These are phyloP conservation scores for Hiodon tergisus DNA, from an alignment of 2,113 vertebrate species.

Conservation along the genomic window DNA sequence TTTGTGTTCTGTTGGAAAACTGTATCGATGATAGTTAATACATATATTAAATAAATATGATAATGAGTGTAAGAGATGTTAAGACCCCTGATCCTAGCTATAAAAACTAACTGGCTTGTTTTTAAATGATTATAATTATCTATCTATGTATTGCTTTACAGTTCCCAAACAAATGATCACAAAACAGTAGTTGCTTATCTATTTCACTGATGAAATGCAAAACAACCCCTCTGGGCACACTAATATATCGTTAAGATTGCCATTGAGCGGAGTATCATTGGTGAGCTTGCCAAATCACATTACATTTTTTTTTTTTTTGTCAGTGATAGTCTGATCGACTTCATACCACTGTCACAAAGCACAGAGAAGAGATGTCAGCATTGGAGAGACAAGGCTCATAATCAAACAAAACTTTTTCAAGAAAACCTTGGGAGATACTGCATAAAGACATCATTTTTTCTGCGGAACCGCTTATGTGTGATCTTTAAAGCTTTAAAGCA, in stretches of 20 bases:
- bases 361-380: background rate
- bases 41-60: too few relatives aligned
- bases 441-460: too few relatives aligned
- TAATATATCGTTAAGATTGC: constrained; percentile 12
- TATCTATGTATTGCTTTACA: background rate
- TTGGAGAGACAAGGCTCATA: background rate
- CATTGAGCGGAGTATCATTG: constrained; percentile 9
- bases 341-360: background rate
- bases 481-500: too few relatives aligned
- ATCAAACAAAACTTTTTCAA: background rate
- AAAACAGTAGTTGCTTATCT: background rate
- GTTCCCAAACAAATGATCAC: background rate
- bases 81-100: background rate
- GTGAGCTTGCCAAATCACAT: constrained; percentile 16
- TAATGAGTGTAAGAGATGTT: too few relatives aligned
- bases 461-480: too few relatives aligned
- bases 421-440: too few relatives aligned
- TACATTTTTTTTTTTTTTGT: background rate
- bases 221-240: background rate
- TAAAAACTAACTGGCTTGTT: background rate
- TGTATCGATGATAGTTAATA: too few relatives aligned
- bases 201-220: constrained; percentile 6
- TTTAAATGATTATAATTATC: too few relatives aligned
- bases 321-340: background rate
- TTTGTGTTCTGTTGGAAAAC: too few relatives aligned